Base-by-base conservation (phyloP, 2,888 invertebrate genomes). In the Elysia crispata region DNA sequence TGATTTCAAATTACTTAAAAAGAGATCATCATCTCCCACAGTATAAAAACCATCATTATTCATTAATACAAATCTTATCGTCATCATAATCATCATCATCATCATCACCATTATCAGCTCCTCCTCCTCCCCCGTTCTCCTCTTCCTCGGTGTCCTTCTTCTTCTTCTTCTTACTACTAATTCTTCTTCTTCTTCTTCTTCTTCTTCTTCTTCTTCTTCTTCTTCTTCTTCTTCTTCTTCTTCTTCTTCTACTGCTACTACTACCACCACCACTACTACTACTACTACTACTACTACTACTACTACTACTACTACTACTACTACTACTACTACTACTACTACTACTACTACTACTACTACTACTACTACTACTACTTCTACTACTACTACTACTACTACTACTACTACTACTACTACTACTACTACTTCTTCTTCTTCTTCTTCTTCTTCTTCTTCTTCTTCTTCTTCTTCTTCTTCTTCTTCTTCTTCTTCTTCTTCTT, bases 181-280 rank as follows among this genome's bases (percentile, higher is more conserved):
- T n/a, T n/a, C n/a, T n/a, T n/a, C n/a, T n/a, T n/a, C n/a, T n/a
- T 72, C 72, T 72, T 72, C 72, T 72, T 31, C 72, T 72, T 41
- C 49, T 41, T 72, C 72, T 72, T 31, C 49, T 41, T 72, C 72
- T 72, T 72, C 72, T 72, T 41, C 49, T 31, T 72, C 72, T 72
- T 41, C 49, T 41, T 41, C 49, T 41, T 72, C 49, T 41, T 72
- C 72, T 72, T 31, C 49, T 41, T 72, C 72, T 72, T 31, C 49
- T 41, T 72, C 72, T 72, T 31, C 30, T 28, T 67, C 67, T 67
- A 13, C 30, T 13, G 25, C 67, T 67, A 54, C 54, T 54, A 54
- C 54, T 54, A 54, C 54, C 18, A 54, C 54, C 18, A 54, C 54
- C 18, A 54, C 54, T 54, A 54, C 54, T 54, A 54, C 54, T 54